Base-by-base conservation (phyloP, 2,797 vertebrate species). In the Monodelphis domestica region DNA sequence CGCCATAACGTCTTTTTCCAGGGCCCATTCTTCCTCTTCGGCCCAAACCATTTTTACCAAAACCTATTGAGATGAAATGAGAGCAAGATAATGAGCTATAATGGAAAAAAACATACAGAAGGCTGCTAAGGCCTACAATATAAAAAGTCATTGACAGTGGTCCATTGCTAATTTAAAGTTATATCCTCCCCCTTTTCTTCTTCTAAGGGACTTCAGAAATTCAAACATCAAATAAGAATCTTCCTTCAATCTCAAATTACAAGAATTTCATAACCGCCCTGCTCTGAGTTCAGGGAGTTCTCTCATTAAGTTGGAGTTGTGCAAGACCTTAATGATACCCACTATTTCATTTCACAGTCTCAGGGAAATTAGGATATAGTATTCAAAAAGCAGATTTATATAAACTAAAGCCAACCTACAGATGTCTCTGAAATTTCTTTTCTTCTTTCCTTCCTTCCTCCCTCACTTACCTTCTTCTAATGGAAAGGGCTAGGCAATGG, bases 1-100 rank as follows among this genome's bases (percentile, higher is more conserved):
- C 98, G 95, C 99, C 99, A 0, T 99, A 99, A 84, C 98, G 98
- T 78, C 99, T 98, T 95, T 99, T 99, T 90, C 98, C 98, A 10
- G 97, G 96, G 50, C 98, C 97, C 90, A 98, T 90, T 97, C 98
- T 98, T 97, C 97, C 98, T 95, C 98, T 98, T 89, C 93, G 97
- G 6, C 98, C 98, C 93, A 99, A 91, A 93, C 96, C 98, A 90
- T 98, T 97, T 90, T 98, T 98, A 92, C 98, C 98, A 90, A 98
- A 99, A 98, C 98, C 99, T 99, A 92, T 1, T 95, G 2, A 57
- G 91, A 29, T 89, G 4, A 54, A 91, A 1, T 5, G 53, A 78
- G 14, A 52, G 26, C 14, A 33, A 87, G 33, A 57, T 11, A 91
- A 33, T 33, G 26, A 88, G 88, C 29, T 88, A 53, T 33, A 88